Evolutionary conservation across 1,140 invertebrate genomes (phyloP), one percentile per base, ranked within the genome.

Genomic region (Drosophila yakuba): DNA sequence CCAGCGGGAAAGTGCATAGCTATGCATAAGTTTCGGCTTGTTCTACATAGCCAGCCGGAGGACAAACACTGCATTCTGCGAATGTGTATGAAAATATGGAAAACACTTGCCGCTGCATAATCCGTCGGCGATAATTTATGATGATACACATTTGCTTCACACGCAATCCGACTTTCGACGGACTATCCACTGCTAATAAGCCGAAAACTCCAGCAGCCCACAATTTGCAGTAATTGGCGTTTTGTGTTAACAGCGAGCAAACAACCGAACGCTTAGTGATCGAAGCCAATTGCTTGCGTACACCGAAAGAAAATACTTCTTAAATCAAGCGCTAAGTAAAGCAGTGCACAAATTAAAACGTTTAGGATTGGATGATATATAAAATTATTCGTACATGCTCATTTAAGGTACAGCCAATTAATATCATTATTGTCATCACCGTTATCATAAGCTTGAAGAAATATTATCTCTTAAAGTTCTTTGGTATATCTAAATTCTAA

Each of bases 201-300:
- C 72, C 58, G 50, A 79, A 81, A 73, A 68, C 64, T 54, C 39
- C 56, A 71, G 48, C 48, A 41, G 69, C 68, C 51, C 52, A 45
- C 79, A 83, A 88, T 80, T 89, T 77, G 67, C 76, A 61, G 64
- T 88, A 88, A 88, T 88, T 88, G 80, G 69, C 85, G 72, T 78
- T 57, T 89, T 89, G 69, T 78, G 80, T 89, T 83, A 89, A 80
- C 84, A 79, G 64, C 56, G 60, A 63, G 59, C 72, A 89, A 88
- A 73, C 74, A 89, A 84, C 88, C 80, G 71, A 89, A 75, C 60
- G 67, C 54, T 69, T 61, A 73, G 48, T 56, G 72, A 89, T 88
- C 83, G 78, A 88, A 82, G 78, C n/a, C 83, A 85, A 80, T 77
- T 74, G 77, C 44, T 38, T 41, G 56, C 44, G 23, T 51, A 36